Conservation (phyloP, 2,113 vertebrate genomes). For the Tiliqua scincoides region DNA sequence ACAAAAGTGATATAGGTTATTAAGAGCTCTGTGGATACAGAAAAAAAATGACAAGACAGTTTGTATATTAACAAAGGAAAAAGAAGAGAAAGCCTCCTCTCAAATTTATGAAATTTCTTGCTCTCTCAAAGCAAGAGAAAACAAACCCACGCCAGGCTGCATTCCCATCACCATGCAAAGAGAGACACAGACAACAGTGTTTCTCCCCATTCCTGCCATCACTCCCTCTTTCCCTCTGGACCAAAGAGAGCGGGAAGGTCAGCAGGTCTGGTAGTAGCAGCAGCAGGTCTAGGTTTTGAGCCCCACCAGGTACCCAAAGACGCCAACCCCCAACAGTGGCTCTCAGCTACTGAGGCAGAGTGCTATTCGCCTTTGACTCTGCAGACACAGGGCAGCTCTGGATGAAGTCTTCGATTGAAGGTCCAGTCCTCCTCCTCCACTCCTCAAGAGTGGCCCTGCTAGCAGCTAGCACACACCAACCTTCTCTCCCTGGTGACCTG, state of each 20-base stretch:
- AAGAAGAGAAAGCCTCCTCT: no score
- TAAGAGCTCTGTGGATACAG: no score
- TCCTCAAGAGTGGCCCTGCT: neutral
- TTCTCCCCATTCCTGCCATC: neutral
- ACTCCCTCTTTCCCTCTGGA: neutral
- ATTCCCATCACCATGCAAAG: neutral
- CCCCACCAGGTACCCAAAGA: neutral
- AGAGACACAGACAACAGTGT: neutral
- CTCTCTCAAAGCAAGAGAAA: neutral
- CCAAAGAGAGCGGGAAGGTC: neutral
- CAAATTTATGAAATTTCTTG: neutral
- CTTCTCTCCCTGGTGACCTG: neutral
- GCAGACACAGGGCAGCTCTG: neutral
- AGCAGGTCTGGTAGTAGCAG: no score
- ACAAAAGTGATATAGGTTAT: neutral
- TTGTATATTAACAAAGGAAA: neutral
- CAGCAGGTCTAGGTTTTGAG: neutral
- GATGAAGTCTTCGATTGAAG: neutral
- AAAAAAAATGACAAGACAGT: neutral
- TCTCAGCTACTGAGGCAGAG: neutral
- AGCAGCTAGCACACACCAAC: neutral
- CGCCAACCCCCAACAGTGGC: neutral
- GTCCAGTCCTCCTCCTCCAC: no score
- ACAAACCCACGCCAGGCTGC: neutral
- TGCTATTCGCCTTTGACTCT: neutral